These are phyloP conservation scores for Iphiclides podalirius DNA, from an alignment of 2,888 invertebrate species.

Conservation along the genomic window DNA sequence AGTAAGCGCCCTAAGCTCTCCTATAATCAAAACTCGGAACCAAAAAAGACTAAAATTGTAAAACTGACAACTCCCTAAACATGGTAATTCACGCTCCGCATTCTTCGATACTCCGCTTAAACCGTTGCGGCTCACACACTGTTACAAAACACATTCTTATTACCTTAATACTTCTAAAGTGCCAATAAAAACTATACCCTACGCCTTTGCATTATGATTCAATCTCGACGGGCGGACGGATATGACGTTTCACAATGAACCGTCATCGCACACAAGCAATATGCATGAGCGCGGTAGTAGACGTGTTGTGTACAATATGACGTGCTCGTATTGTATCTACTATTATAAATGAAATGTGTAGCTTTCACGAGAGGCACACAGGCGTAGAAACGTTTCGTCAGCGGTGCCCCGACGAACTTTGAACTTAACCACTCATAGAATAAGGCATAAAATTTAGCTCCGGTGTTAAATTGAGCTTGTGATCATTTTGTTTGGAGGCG, in stretches of 20 bases:
- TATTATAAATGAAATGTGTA: conserved; percentile 78
- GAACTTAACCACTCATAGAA: neutral
- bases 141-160: conserved; percentile 58
- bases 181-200: conserved; percentile 34
- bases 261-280: conserved; percentile 57
- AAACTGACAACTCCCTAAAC: conserved; percentile 74
- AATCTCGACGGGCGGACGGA: conserved; percentile 30
- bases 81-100: conserved; percentile 76
- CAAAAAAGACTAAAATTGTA: conserved; percentile 67
- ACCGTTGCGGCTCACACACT: conserved; percentile 61
- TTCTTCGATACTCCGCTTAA: conserved; percentile 73
- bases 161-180: conserved; percentile 46
- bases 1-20: neutral
- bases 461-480: conserved; percentile 27
- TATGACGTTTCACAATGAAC: conserved; percentile 40
- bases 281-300: conserved; percentile 66
- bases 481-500: conserved; percentile 43
- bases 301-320: conserved; percentile 73
- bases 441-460: conserved; percentile 34
- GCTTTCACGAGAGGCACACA: conserved; percentile 76
- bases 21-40: conserved; percentile 37
- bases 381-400: conserved; percentile 52
- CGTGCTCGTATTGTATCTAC: conserved; percentile 70
- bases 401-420: conserved; percentile 27
- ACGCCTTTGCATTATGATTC: conserved; percentile 25